Evolutionary conservation across 2,113 vertebrate genomes (phyloP).

Genomic region (Panthera uncia): DNA sequence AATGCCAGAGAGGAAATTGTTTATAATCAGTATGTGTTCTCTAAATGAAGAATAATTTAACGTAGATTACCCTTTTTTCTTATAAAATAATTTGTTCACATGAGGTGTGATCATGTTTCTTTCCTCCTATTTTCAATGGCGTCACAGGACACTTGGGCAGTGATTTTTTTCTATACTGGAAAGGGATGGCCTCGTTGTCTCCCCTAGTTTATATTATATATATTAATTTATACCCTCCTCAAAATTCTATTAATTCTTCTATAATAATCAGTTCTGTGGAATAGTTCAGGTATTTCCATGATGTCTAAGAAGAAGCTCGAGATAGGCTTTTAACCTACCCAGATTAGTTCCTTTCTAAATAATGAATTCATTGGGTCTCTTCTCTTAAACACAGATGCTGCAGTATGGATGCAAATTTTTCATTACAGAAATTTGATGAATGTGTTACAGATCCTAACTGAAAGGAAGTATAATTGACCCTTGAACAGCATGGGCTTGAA

Average conservation of each 20-base stretch:
- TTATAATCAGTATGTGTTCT: slow-evolving; percentile 11
- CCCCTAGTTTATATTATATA: neutral
- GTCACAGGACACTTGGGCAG: neutral
- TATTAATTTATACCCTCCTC: neutral
- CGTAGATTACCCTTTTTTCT: neutral
- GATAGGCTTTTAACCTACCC: neutral
- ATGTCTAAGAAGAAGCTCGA: neutral
- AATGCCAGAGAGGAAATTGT: neutral
- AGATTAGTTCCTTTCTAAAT: neutral
- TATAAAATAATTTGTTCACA: neutral
- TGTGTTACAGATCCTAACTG: neutral
- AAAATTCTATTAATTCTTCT: neutral
- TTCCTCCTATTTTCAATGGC: neutral
- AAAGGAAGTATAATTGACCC: neutral
- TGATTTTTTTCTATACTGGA: neutral
- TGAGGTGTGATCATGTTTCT: neutral
- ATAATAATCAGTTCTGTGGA: neutral
- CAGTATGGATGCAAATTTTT: neutral
- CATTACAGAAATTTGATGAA: neutral
- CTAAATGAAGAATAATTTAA: neutral
- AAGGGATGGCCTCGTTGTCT: neutral
- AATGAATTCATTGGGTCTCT: neutral
- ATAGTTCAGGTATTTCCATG: neutral
- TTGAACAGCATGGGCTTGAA: neutral
- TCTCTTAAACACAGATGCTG: neutral